Base-by-base conservation (phyloP, 2,113 vertebrate species). In the Turdus rufiventris region DNA sequence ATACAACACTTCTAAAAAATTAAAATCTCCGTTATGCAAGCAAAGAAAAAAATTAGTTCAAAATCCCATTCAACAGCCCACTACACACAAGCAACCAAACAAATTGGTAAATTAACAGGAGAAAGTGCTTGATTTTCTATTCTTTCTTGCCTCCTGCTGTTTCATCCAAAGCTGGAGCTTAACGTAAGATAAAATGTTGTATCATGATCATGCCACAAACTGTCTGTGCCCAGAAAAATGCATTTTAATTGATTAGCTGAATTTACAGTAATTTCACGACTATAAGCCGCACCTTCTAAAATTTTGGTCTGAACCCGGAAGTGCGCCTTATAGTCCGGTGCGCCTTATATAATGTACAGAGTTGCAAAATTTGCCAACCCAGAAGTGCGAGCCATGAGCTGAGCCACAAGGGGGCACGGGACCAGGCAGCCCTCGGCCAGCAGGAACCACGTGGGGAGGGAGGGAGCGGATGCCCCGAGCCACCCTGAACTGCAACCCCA, bases 21-120 rank as follows among this genome's bases (percentile, higher is more conserved):
- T 0, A 66, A 73, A 76, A 20, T 9, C 3, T 13, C 40, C 72
- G 42, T 36, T 13, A 57, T 0, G 1, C 8, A 42, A 78, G 42
- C 3, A 56, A 68, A 71, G 24, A 33, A 65, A 67, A 51, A 89
- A 53, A 50, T 8, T 13, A 42, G 70, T 40, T 57, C 6, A 47
- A 61, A 56, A n/a, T 3, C 15, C 47, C 24, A 33, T 0, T 68
- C 19, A 77, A 58, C 12, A 56, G 11, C 16, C 33, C 48, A 76
- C 9, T 24, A 51, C 17, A 58, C 6, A 81, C 9, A 19, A 13
- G 33, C 20, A 66, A 86, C 6, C 29, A 73, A 79, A 67, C 12
- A 38, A 3, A n/a, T 8, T 71, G 12, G 11, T 21, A 50, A 83
- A 73, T 42, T 11, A 70, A 42, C 14, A 66, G 23, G 5, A 89